phyloP scores from a whole-genome alignment of 2,888 invertebrate species.

The Desoria tigrina region DNA sequence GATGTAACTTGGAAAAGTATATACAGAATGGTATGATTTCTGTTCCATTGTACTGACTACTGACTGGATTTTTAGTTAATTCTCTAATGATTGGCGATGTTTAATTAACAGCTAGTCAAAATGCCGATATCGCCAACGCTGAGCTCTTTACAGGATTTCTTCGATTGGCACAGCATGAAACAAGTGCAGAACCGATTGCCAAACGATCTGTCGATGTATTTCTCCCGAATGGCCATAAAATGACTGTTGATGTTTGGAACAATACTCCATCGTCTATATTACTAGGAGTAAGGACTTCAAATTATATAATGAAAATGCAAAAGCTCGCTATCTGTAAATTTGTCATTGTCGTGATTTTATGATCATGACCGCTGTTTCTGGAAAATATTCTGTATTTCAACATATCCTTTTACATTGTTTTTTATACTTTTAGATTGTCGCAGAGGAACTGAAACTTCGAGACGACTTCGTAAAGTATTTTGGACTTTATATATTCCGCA shows the following conservation, averaged over 20 bases:
- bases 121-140: slow-evolving; percentile 73
- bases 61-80: too few species aligned
- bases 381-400: neutral
- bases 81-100: neutral
- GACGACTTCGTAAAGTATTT: slow-evolving; percentile 82
- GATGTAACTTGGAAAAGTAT: slow-evolving; percentile 84
- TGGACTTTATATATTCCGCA: slow-evolving; percentile 82
- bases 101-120: slow-evolving; percentile 76
- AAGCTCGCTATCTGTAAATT: neutral
- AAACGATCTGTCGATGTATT: slow-evolving; percentile 69
- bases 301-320: too few species aligned
- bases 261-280: slow-evolving; percentile 82
- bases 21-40: slow-evolving; percentile 78
- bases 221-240: slow-evolving; percentile 82
- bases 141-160: slow-evolving; percentile 83
- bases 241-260: slow-evolving; percentile 75
- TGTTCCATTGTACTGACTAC: neutral
- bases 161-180: slow-evolving; percentile 88
- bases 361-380: neutral
- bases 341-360: neutral
- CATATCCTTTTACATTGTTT: too few species aligned
- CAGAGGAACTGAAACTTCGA: slow-evolving; percentile 76
- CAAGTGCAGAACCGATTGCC: slow-evolving; percentile 66
- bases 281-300: slow-evolving; percentile 61
- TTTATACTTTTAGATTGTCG: slow-evolving; percentile 67